Percentiles rank a stretch among this genome's conserved stretches.
Conservation (phyloP, 2,113 vertebrate genomes). For the Entomyzon cyanotis region DNA sequence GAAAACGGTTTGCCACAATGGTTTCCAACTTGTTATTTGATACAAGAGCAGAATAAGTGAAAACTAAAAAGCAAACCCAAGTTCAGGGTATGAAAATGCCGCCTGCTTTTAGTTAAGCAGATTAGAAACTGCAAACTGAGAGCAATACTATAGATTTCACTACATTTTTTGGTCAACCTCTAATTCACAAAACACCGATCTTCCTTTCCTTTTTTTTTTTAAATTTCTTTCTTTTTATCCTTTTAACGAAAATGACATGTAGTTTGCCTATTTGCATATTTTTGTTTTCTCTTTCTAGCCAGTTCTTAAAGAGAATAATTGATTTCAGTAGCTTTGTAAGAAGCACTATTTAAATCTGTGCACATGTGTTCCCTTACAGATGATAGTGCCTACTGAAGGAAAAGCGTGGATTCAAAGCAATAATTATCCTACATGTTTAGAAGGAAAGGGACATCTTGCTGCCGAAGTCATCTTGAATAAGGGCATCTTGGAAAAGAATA, state of each 20-base stretch:
- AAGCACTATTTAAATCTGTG: conserved; percentile 58
- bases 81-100: conserved; percentile 50
- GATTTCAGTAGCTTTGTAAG: conserved; percentile 56
- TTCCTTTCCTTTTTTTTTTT: background rate
- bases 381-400: conserved; percentile 59
- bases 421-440: conserved; percentile 49
- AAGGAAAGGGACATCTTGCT: conserved; percentile 42
- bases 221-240: background rate
- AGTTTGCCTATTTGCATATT: conserved; percentile 44
- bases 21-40: conserved; percentile 76
- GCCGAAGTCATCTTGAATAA: background rate
- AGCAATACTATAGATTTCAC: conserved; percentile 57
- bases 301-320: conserved; percentile 55
- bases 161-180: conserved; percentile 55
- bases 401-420: conserved; percentile 27
- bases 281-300: conserved; percentile 57
- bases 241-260: conserved; percentile 3
- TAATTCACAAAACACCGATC: conserved; percentile 53
- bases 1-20: conserved; percentile 72
- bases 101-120: conserved; percentile 54
- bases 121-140: conserved; percentile 64
- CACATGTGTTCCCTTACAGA: conserved; percentile 60
- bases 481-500: conserved; percentile 37
- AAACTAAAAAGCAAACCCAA: conserved; percentile 63
- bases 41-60: conserved; percentile 52